A percentile compares a stretch with the other conserved stretches of the same genome.
phyloP scores from a whole-genome alignment of 2,888 invertebrate genomes.

The Norana najaformis region DNA sequence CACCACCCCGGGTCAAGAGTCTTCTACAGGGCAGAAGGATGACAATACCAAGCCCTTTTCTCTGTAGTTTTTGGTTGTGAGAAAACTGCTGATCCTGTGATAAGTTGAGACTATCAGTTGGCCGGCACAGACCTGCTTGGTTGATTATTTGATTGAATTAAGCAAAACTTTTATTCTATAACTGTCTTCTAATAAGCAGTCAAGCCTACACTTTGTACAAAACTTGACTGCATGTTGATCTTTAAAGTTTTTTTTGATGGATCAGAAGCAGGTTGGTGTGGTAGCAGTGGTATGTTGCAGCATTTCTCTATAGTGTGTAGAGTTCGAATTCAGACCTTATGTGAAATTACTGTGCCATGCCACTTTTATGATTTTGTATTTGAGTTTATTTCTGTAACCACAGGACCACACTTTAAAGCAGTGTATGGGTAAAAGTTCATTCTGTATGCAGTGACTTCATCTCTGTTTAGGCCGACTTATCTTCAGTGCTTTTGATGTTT shows the following conservation, averaged over 20 bases:
- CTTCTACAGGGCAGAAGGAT: background rate
- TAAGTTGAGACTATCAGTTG: background rate
- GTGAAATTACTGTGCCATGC: background rate
- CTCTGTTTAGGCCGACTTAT: background rate
- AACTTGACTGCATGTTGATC: background rate
- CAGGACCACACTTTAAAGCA: background rate
- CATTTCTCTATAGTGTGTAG: background rate
- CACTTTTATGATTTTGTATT: background rate
- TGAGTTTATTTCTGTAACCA: background rate
- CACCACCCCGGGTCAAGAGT: background rate
- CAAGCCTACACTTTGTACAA: background rate
- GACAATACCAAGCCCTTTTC: background rate
- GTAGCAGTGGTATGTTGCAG: background rate
- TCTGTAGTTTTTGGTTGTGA: background rate
- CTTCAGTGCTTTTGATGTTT: background rate
- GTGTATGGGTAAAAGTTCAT: background rate
- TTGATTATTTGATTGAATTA: slow-evolving; percentile 1
- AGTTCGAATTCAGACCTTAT: background rate
- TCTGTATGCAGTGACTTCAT: background rate
- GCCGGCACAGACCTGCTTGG: background rate
- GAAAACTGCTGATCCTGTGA: slow-evolving; percentile 17
- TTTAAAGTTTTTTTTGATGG: background rate
- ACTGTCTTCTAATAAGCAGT: background rate
- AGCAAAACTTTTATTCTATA: background rate
- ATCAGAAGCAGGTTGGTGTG: background rate